These are phyloP conservation scores for Plutomurus gul DNA, from an alignment of 1,140 invertebrate species.

Conservation along the genomic window DNA sequence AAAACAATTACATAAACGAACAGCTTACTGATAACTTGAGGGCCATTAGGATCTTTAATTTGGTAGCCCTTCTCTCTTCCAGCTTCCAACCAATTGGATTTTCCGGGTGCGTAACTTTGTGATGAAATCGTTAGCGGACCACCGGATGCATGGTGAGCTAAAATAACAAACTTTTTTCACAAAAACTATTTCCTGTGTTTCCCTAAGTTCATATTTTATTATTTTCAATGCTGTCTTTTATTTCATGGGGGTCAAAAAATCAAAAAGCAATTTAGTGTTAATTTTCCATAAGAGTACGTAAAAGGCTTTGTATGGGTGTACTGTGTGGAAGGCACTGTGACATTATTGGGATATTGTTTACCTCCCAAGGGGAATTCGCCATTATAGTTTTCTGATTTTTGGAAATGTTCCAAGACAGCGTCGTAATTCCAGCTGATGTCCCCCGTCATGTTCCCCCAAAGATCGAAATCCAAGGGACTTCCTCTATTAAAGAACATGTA, in stretches of 20 bases:
- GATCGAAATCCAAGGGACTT: slow-evolving; percentile 57
- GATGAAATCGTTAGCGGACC: background rate
- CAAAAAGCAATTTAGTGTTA: no score
- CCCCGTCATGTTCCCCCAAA: slow-evolving; percentile 32
- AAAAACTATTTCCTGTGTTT: no score
- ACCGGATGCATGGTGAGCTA: background rate
- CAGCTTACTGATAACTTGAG: background rate
- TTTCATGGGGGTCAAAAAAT: background rate
- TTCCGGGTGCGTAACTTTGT: background rate
- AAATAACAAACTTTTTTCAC: no score
- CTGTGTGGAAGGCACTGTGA: no score
- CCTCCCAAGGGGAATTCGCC: background rate
- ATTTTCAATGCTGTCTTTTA: background rate
- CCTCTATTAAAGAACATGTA: slow-evolving; percentile 66
- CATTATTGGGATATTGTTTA: no score
- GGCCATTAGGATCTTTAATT: background rate
- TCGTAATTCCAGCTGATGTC: slow-evolving; percentile 42
- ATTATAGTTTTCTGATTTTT: slow-evolving; percentile 31
- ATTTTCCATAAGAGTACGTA: no score
- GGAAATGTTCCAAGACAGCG: slow-evolving; percentile 28
- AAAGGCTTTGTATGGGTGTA: no score
- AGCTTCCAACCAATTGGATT: background rate
- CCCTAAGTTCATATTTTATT: no score
- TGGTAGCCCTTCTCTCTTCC: background rate
- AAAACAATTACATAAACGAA: no score